Evolutionary conservation across 2,888 invertebrate genomes (phyloP), one percentile per base, ranked within the genome.

Genomic region (Acronicta alni): DNA sequence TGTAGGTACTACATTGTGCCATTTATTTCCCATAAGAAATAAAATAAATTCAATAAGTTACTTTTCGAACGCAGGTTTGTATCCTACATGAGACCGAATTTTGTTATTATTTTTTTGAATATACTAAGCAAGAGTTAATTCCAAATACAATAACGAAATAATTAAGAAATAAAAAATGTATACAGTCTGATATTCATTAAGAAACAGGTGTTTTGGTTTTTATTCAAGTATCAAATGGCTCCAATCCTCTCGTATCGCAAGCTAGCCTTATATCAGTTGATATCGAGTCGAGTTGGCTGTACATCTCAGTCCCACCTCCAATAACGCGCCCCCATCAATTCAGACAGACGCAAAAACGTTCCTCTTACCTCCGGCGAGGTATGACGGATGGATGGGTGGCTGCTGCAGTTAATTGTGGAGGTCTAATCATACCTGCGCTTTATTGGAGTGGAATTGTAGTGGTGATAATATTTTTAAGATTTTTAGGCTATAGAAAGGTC

Each of bases 241-340:
- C n/a, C 3, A 0, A 10, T 32, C 74, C 14, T 10, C 15, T 12
- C 55, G 51, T 58, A 82, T 74, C 75, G 66, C 77, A 80, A 83
- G 84, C 88, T 89, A 88, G 87, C 85, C 84, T 83, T 89, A 87
- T 88, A 90, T 90, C 90, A 90, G 89, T 88, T 83, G 87, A 88
- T 89, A 89, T 89, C 89, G 86, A 82, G 80, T 69, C 61, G 77
- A 77, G 69, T 72, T 72, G 78, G 69, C 71, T 83, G 87, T 87
- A 88, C 89, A 88, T 87, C 85, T 75, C 75, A 78, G 87, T 86
- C 85, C 90, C 90, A 84, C 88, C 89, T 87, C 88, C 90, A 87
- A 90, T 89, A 90, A 89, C 89, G 85, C 83, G 89, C 81, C 79
- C 81, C 89, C 88, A 91, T 91, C 91, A 91, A 90, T 91, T 89